Conservation (phyloP, 2,113 vertebrate genomes). For the Ellobius talpinus region DNA sequence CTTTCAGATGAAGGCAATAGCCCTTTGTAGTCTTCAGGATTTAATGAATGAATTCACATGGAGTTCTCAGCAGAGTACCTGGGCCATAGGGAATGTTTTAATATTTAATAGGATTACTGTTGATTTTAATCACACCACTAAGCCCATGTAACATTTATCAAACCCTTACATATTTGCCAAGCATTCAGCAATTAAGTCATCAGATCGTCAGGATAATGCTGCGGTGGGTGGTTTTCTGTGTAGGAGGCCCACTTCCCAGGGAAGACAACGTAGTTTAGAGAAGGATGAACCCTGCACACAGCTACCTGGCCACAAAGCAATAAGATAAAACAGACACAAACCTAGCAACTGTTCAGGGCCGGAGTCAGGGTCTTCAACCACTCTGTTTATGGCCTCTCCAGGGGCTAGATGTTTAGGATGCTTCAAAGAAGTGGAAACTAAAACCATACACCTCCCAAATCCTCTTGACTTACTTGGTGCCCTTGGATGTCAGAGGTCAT, state of each 20-base stretch:
- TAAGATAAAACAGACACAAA: background rate
- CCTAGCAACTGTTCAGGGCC: background rate
- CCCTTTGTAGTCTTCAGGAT: background rate
- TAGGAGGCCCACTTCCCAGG: background rate
- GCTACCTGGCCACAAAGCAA: background rate
- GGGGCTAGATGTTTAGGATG: background rate
- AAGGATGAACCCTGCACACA: background rate
- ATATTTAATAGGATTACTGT: background rate
- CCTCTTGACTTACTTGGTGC: background rate
- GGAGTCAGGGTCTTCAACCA: background rate
- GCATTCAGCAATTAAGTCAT: background rate
- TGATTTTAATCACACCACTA: background rate
- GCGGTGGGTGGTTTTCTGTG: background rate
- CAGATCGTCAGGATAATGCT: background rate
- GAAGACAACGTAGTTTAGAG: background rate
- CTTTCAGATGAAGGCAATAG: background rate
- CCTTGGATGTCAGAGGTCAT: background rate
- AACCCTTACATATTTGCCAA: background rate
- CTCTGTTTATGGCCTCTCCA: background rate
- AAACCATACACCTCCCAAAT: background rate
- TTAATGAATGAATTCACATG: background rate
- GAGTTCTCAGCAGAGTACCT: background rate
- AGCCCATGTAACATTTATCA: background rate
- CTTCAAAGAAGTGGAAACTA: background rate
- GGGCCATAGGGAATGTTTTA: background rate